phyloP scores from a whole-genome alignment of 2,113 vertebrate genomes.

The Puffinus mauretanicus region DNA sequence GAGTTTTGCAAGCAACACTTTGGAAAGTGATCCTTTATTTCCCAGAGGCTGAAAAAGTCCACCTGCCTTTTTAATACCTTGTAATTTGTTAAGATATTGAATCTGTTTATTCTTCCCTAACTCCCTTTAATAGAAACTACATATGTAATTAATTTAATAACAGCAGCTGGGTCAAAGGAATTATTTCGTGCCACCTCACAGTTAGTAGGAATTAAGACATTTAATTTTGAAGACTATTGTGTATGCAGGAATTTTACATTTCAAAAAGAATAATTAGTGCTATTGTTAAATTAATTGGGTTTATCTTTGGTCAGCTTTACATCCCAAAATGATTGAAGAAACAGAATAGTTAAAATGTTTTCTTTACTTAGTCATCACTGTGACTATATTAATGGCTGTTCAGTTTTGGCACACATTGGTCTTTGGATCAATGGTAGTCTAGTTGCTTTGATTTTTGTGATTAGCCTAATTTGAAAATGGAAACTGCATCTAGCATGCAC shows the following conservation, averaged over 20 bases:
- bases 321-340: not conserved
- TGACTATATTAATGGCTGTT: not conserved
- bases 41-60: not conserved
- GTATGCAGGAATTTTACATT: constrained; percentile 21
- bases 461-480: not conserved
- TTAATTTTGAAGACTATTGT: constrained; percentile 25
- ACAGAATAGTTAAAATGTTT: not conserved
- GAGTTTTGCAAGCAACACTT: not conserved
- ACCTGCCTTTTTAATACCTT: not conserved
- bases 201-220: constrained; percentile 1
- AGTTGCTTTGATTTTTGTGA: not conserved
- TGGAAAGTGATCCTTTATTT: not conserved
- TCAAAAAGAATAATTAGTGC: constrained; percentile 32
- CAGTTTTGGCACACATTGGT: not conserved
- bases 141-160: constrained; percentile 34
- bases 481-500: not conserved
- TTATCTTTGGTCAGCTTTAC: constrained; percentile 25
- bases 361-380: not conserved
- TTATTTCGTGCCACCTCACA: constrained; percentile 13
- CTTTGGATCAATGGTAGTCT: not conserved
- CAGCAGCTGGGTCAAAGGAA: constrained; percentile 22
- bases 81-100: not conserved
- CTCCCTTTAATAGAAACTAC: not conserved
- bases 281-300: constrained; percentile 33
- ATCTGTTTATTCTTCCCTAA: not conserved